Evolutionary conservation across 1,140 invertebrate species (phyloP).

Genomic region (Penaeus indicus): DNA sequence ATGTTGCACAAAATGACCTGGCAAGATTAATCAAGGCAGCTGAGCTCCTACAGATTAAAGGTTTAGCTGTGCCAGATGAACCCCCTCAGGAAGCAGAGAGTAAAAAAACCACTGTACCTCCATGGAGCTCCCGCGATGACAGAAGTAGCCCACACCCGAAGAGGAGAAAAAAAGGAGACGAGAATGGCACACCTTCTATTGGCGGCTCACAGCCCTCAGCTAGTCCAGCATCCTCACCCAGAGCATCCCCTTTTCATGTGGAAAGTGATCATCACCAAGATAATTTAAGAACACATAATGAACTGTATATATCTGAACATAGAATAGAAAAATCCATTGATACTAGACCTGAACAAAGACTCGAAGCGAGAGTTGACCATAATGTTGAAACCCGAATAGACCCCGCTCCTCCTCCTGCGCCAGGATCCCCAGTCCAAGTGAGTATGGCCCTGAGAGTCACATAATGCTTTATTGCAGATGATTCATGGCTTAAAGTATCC

Average conservation of each 20-base stretch:
- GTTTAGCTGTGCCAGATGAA: conserved; percentile 55
- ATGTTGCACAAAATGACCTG: conserved; percentile 57
- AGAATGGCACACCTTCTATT: neutral
- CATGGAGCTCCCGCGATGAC: conserved; percentile 46
- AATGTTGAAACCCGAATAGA: conserved; percentile 5
- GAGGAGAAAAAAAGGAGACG: conserved; percentile 55
- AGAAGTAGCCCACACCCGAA: conserved; percentile 47
- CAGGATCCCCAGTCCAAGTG: no score
- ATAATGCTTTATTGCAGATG: no score
- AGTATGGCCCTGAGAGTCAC: no score
- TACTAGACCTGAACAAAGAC: conserved; percentile 8
- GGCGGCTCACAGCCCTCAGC: conserved; percentile 6
- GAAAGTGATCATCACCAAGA: conserved; percentile 39
- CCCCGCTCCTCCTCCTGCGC: neutral
- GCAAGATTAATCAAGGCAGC: conserved; percentile 52
- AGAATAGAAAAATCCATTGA: conserved; percentile 32
- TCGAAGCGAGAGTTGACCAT: conserved; percentile 3
- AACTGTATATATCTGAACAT: conserved; percentile 46
- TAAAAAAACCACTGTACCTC: conserved; percentile 34
- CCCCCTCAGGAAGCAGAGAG: conserved; percentile 40
- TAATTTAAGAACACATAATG: conserved; percentile 47
- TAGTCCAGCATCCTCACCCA: conserved; percentile 35
- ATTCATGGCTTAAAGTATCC: no score
- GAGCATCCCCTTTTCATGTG: conserved; percentile 33
- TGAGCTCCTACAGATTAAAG: conserved; percentile 48